A percentile compares a stretch with the other conserved stretches of the same genome.
Evolutionary conservation across 1,140 invertebrate genomes (phyloP).

Genomic region (Ylistrum balloti): DNA sequence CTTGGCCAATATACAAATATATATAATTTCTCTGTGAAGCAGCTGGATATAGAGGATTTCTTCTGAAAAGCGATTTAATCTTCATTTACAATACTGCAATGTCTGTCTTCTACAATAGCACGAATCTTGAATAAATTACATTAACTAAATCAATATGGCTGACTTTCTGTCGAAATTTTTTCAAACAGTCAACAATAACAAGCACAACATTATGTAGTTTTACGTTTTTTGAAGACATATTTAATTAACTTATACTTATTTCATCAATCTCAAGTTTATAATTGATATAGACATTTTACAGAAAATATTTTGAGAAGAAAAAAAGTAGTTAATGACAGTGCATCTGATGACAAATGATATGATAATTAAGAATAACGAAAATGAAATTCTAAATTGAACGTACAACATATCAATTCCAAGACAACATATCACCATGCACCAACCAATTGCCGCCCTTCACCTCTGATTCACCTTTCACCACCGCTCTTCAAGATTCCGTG

Average conservation of each 20-base stretch:
- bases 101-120: background rate
- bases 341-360: background rate
- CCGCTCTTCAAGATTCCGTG: slow-evolving; percentile 21
- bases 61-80: background rate
- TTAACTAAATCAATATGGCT: background rate
- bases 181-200: background rate
- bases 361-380: background rate
- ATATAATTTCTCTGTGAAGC: background rate
- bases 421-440: slow-evolving; percentile 37
- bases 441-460: slow-evolving; percentile 8
- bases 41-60: background rate
- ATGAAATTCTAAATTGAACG: background rate
- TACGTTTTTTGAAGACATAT: background rate
- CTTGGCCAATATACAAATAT: background rate
- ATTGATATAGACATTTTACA: background rate
- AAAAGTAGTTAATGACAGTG: background rate
- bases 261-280: background rate
- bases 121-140: background rate
- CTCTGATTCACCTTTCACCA: background rate
- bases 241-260: background rate
- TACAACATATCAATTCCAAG: slow-evolving; percentile 18
- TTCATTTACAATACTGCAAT: background rate
- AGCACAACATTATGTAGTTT: too few relatives aligned
- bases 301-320: background rate
- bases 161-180: background rate